phyloP scores from a whole-genome alignment of 2,888 invertebrate species.

The Mechanitis mazaeus region DNA sequence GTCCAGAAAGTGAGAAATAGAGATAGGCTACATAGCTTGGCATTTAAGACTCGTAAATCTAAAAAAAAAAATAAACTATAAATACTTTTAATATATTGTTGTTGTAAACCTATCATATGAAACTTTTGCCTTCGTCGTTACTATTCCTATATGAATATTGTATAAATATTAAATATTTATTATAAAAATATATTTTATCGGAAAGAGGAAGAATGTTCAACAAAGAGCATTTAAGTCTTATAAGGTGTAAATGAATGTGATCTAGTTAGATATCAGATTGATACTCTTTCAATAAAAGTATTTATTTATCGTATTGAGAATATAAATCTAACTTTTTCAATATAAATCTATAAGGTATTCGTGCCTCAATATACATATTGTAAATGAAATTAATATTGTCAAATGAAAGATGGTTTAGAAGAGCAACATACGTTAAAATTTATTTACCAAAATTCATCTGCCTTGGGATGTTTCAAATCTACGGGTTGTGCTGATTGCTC shows the following conservation, averaged over 20 bases:
- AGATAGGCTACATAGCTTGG: conserved; percentile 30
- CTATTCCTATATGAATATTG: conserved; percentile 32
- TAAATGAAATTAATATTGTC: conserved; percentile 8
- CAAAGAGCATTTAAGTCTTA: conserved; percentile 1
- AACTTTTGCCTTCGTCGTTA: conserved; percentile 45
- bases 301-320: conserved; percentile 4
- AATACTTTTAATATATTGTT: conserved; percentile 31
- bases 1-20: conserved; percentile 52
- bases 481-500: conserved; percentile 61
- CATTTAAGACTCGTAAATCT: conserved; percentile 21
- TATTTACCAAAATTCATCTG: neutral
- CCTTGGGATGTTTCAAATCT: conserved; percentile 26
- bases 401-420: conserved; percentile 6
- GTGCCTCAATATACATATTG: conserved; percentile 13
- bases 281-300: conserved; percentile 4
- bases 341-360: conserved; percentile 10
- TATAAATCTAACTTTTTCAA: conserved; percentile 8
- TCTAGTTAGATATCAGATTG: conserved; percentile 10
- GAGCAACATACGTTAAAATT: conserved; percentile 16
- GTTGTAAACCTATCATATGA: conserved; percentile 47
- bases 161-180: conserved; percentile 11
- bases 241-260: conserved; percentile 7
- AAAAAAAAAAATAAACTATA: conserved; percentile 15
- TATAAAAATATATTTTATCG: conserved; percentile 3
- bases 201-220: neutral